Base-by-base conservation (phyloP, 2,113 vertebrate species). In the Pitta sordida region DNA sequence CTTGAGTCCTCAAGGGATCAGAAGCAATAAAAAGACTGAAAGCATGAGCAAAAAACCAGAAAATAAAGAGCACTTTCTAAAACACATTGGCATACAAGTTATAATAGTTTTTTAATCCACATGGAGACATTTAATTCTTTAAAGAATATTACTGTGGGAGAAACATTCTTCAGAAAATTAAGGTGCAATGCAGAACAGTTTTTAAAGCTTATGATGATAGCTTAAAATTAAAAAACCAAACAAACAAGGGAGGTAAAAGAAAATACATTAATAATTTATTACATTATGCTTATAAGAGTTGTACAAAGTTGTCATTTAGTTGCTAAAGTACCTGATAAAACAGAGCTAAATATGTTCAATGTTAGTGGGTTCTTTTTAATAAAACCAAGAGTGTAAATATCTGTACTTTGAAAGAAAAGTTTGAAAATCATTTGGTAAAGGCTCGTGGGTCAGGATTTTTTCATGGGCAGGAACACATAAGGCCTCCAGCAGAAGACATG, bases 391-490 rank as follows among this genome's bases (percentile, higher is more conserved):
- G 4, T 15, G 44, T 39, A 67, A 73, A 46, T 46, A 59, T n/a
- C 16, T 53, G 13, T 19, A 22, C 13, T 43, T 52, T 5, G 36
- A 39, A 46, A 77, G 30, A 32, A 52, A 36, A 34, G 7, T 17
- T 20, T 56, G n/a, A 21, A 69, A 69, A 27, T 55, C 2, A 29
- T 76, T 70, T 84, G 41, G 9, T 44, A 88, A 79, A 75, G 49
- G 34, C 29, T 37, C 0, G 0, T 39, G 17, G 5, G 20, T n/a
- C n/a, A 56, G 23, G 21, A n/a, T 36, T 43, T 36, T 78, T 63
- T 64, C 16, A 16, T 41, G 22, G 20, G 19, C 26, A 79, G 60
- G 21, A 68, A 12, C n/a, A 69, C 20, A 6, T 18, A 58, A 41
- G 19, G 24, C 32, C 41, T 46, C 10, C 48, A 44, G 34, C n/a